Percentiles rank a stretch among this genome's conserved stretches.
Conservation (phyloP, 2,888 invertebrate species). For the Asteroscopus sphinx region DNA sequence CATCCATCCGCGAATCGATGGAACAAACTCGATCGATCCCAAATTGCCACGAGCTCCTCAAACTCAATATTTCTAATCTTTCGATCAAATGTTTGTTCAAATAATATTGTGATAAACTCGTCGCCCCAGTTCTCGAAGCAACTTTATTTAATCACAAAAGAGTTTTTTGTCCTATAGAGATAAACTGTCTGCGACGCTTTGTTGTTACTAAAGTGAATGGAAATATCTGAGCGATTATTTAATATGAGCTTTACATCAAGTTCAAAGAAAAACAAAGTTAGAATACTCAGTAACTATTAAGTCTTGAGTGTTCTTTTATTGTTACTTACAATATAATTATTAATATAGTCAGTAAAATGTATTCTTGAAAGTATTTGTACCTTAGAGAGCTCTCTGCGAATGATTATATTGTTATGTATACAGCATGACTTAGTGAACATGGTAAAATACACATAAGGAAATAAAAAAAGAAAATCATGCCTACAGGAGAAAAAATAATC, state of each 20-base stretch:
- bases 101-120: constrained; percentile 32
- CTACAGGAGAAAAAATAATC: too few relatives aligned
- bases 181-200: constrained; percentile 1
- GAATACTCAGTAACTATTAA: too few relatives aligned
- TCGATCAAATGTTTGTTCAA: constrained; percentile 39
- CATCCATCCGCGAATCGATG: not conserved
- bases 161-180: constrained; percentile 15
- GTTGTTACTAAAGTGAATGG: not conserved
- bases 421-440: too few relatives aligned
- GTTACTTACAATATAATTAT: too few relatives aligned
- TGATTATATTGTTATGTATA: too few relatives aligned
- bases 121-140: constrained; percentile 1
- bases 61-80: constrained; percentile 41
- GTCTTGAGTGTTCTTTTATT: too few relatives aligned
- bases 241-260: not conserved
- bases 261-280: constrained; percentile 6
- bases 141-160: constrained; percentile 26
- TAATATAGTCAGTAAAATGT: too few relatives aligned
- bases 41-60: not conserved
- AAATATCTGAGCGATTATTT: not conserved
- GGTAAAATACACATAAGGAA: too few relatives aligned
- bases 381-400: too few relatives aligned
- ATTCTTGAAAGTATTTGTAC: too few relatives aligned
- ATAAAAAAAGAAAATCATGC: too few relatives aligned
- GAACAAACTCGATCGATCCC: too few relatives aligned